Base-by-base conservation (phyloP, 2,113 vertebrate genomes). In the Zeus faber region DNA sequence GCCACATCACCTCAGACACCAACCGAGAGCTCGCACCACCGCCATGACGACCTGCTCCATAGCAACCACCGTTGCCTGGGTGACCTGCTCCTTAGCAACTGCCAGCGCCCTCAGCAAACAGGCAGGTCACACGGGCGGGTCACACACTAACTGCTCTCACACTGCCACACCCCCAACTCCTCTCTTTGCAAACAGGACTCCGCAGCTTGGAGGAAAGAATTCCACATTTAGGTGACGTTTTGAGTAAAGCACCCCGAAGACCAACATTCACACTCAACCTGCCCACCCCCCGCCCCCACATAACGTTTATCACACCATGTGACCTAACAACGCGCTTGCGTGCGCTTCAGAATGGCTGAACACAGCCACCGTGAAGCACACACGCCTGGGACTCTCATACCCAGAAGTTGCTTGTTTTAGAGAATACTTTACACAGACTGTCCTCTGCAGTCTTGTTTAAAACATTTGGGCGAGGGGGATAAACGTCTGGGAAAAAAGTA, bases 141-240 rank as follows among this genome's bases (percentile, higher is more conserved):
- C 94, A 96, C 95, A 95, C 93, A 95, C 89, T 97, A 98, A 97
- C 93, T 98, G 96, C 95, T 95, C 94, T 96, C 90, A 97, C 90
- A 97, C 95, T 96, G 95, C 95, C 71, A 85, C 85, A 87, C 92
- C 95, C 95, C 92, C 94, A 95, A 96, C 94, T 95, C 93, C 95
- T 91, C 80, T 81, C 69, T 97, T 95, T 97, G 91, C 93, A 97
- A 95, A 97, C 96, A 93, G 96, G 95, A 96, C 93, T 94, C 96
- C 91, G 96, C 96, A 98, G 96, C 96, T 98, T 98, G 93, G 95
- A 94, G 96, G 94, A 94, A 95, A 98, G 91, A 98, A 98, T 96
- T 91, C 88, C 89, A 90, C 88, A 89, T 91, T 91, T 89, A 90
- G 84, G 86, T 89, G 75, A 88, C 72, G 79, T 72, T 83, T 67